Conservation (phyloP, 2,797 vertebrate genomes). For the Craterocephalus amniculus region DNA sequence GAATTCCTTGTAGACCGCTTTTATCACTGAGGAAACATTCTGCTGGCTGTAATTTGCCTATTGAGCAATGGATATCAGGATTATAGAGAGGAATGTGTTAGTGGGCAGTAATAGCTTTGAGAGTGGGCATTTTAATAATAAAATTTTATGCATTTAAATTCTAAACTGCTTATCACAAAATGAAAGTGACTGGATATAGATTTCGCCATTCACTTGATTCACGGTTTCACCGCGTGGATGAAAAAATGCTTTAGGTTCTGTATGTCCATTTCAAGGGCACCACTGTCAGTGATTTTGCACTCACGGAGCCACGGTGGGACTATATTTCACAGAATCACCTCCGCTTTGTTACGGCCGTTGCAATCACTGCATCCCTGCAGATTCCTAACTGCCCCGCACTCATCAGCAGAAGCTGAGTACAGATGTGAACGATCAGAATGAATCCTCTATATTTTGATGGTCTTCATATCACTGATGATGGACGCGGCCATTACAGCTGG, state of each 20-base stretch:
- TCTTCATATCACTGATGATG: conserved; percentile 65
- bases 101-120: conserved; percentile 54
- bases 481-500: conserved; percentile 63
- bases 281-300: conserved; percentile 48
- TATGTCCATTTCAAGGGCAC: conserved; percentile 65
- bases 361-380: conserved; percentile 67
- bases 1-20: conserved; percentile 38
- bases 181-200: conserved; percentile 32
- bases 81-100: conserved; percentile 49
- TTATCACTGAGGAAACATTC: conserved; percentile 48
- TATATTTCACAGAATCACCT: conserved; percentile 65
- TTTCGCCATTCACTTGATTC: conserved; percentile 32
- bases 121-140: conserved; percentile 35
- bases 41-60: conserved; percentile 50
- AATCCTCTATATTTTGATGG: conserved; percentile 72
- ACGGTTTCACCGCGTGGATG: neutral
- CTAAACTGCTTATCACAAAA: conserved; percentile 40
- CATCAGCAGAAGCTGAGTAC: conserved; percentile 59
- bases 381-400: conserved; percentile 63
- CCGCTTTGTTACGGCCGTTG: conserved; percentile 56
- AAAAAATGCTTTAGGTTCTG: conserved; percentile 13
- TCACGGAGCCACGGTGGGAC: conserved; percentile 53
- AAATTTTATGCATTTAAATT: conserved; percentile 42
- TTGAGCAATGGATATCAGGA: conserved; percentile 49
- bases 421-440: conserved; percentile 66